Conservation (phyloP, 23 tunicate species). For the Aplidium turbinatum region DNA sequence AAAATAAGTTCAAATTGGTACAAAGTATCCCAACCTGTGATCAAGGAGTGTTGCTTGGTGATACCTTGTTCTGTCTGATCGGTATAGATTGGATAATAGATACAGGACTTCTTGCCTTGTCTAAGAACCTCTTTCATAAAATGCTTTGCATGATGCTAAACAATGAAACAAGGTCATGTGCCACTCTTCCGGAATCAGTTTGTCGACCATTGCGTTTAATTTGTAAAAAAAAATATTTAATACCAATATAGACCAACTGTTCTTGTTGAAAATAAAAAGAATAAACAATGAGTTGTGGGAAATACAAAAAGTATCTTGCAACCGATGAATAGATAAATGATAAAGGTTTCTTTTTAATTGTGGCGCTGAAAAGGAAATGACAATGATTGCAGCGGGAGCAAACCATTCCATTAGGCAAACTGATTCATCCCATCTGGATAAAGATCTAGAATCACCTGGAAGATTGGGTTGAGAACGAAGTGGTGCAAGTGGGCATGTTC, state of each 20-base stretch:
- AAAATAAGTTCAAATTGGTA: no score
- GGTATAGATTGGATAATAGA: constrained; percentile 76
- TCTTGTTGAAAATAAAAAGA: no score
- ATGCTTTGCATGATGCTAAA: constrained; percentile 80
- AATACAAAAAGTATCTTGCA: neutral
- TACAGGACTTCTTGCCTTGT: constrained; percentile 79
- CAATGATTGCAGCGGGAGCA: no score
- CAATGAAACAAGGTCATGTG: constrained; percentile 11
- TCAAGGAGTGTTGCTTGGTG: constrained; percentile 56
- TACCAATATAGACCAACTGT: no score
- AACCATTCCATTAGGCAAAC: no score
- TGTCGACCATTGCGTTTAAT: no score
- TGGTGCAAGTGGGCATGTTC: constrained; percentile 92
- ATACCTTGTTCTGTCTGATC: constrained; percentile 6
- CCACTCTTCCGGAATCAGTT: no score
- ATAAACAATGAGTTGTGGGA: no score
- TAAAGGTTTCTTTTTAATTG: no score
- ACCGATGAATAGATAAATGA: neutral
- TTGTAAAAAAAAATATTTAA: no score
- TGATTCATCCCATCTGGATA: neutral
- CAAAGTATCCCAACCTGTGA: constrained; percentile 86
- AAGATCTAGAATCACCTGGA: constrained; percentile 49
- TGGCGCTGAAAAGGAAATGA: no score
- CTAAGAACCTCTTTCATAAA: constrained; percentile 86
- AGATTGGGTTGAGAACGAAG: constrained; percentile 84